Percentiles rank a stretch among this genome's conserved stretches.
phyloP scores from a whole-genome alignment of 2,113 vertebrate genomes.

The Cygnus buccinator region DNA sequence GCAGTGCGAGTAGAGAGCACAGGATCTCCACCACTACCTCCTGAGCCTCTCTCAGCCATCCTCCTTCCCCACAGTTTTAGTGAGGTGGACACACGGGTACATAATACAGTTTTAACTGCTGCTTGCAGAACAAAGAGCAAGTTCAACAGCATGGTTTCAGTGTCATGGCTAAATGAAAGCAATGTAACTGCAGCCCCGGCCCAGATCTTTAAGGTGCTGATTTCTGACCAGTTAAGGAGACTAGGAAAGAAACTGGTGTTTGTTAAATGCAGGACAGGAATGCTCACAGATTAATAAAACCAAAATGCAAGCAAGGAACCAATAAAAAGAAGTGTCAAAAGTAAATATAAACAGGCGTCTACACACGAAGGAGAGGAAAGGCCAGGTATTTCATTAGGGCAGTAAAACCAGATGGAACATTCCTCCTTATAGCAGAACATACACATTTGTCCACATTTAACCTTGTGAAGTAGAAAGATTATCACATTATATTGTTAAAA shows the following conservation, averaged over 20 bases:
- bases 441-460: background rate
- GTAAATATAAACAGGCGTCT: background rate
- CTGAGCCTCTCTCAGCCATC: background rate
- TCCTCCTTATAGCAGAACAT: background rate
- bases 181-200: background rate
- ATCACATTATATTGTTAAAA: rapidly evolving
- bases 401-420: background rate
- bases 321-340: background rate
- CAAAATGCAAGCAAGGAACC: background rate
- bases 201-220: background rate
- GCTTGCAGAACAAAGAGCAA: background rate
- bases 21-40: background rate
- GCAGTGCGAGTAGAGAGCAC: background rate
- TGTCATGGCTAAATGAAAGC: background rate
- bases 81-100: background rate
- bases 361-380: background rate
- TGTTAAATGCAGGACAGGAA: background rate
- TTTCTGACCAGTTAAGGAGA: background rate
- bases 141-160: background rate
- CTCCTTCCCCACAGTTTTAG: background rate
- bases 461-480: background rate
- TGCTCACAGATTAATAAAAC: background rate
- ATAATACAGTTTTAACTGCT: background rate
- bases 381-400: background rate
- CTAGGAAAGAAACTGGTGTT: background rate